Evolutionary conservation across 2,797 vertebrate genomes (phyloP).

Genomic region (Numenius phaeopus): DNA sequence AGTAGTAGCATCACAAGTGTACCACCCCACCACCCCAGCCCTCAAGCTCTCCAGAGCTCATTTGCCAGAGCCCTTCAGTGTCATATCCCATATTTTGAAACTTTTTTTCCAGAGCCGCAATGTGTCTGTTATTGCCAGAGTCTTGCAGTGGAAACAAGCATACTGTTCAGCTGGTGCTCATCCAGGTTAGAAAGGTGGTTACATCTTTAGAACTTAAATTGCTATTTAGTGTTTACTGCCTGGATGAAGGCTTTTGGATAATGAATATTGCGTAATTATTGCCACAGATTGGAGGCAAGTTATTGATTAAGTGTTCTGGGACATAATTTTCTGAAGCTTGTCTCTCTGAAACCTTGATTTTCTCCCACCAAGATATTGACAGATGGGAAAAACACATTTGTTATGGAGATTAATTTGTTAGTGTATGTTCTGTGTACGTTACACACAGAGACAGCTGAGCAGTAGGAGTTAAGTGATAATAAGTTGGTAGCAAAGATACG

Average conservation of each 20-base stretch:
- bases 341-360: not conserved
- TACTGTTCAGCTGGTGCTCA: not conserved
- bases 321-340: not conserved
- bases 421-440: not conserved
- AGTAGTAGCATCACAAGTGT: not conserved
- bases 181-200: not conserved
- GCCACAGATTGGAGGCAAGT: not conserved
- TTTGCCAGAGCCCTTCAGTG: not conserved
- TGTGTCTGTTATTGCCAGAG: not conserved
- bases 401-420: not conserved
- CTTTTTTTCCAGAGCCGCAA: not conserved
- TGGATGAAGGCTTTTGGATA: not conserved
- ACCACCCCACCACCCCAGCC: not conserved
- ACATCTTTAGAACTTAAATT: not conserved
- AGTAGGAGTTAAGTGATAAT: not conserved
- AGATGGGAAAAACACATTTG: not conserved
- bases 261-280: not conserved
- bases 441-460: slow-evolving; percentile 14
- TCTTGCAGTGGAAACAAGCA: not conserved
- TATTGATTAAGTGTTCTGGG: not conserved
- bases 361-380: not conserved
- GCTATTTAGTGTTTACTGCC: not conserved
- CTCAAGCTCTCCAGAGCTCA: rapidly evolving
- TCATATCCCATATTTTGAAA: not conserved
- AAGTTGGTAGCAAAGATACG: not conserved